Evolutionary conservation across 2,113 vertebrate genomes (phyloP), one percentile per base, ranked within the genome.

Genomic region (Neopipo cinnamomea): DNA sequence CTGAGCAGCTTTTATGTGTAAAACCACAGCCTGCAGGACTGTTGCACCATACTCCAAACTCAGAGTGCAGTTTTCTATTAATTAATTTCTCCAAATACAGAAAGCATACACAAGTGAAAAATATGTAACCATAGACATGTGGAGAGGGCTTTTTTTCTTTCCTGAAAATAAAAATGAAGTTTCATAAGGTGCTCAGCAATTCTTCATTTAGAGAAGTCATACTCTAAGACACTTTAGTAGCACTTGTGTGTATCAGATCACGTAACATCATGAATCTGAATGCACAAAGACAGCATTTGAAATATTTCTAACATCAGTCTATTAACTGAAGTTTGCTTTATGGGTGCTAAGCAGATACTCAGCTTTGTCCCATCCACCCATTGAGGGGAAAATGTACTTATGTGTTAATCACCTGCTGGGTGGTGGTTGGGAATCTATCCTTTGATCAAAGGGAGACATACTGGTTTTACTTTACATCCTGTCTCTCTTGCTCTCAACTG

Each of bases 391-490:
- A 91, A 89, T 24, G 63, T 91, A 95, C 89, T 95, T 95, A 65
- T 31, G 94, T 86, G 96, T 94, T 97, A 97, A 97, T 98, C 97
- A 97, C 98, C 97, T 97, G 97, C 97, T 97, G 97, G 96, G 97
- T 92, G 94, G 96, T 95, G 96, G 85, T 91, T 92, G 86, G 96
- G 96, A 96, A 96, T 96, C 96, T 96, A 5, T 59, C 88, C 98
- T 98, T 97, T 98, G 98, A 98, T 98, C 98, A 98, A 96, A 97
- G 91, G 89, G 90, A 97, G 94, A 98, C 97, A 93, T 89, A 95
- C 97, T 96, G 97, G 97, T 97, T 98, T 98, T 98, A 96, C 94
- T 98, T 97, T 97, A 98, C 98, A 97, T 98, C 95, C 96, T 97
- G 97, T 97, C 97, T 98, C 96, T 91, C 93, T 81, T 9, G 21